Conservation (phyloP, 2,888 invertebrate genomes). For the Psylliodes chrysocephalus region DNA sequence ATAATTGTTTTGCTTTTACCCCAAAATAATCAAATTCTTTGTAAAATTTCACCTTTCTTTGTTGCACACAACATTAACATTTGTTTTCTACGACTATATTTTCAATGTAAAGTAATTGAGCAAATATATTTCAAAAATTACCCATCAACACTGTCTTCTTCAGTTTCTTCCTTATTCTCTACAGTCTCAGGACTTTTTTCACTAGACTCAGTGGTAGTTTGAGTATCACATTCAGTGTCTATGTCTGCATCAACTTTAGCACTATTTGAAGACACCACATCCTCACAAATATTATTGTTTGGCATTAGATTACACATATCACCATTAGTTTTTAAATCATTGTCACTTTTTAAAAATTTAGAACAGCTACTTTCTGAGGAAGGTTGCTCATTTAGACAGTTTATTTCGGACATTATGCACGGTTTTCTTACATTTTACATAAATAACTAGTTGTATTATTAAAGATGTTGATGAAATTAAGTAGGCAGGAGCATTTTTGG, state of each 20-base stretch:
- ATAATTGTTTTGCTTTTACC: no score
- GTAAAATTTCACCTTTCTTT: no score
- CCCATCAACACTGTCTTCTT: slow-evolving; percentile 31
- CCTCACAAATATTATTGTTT: slow-evolving; percentile 60
- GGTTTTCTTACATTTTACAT: slow-evolving; percentile 37
- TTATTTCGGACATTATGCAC: slow-evolving; percentile 43
- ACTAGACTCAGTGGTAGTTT: slow-evolving; percentile 30
- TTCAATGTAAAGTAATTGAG: no score
- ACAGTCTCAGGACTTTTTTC: slow-evolving; percentile 37
- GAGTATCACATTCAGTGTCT: slow-evolving; percentile 35
- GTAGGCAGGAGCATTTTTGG: slow-evolving; percentile 49
- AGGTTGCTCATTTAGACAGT: slow-evolving; percentile 37
- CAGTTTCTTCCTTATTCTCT: slow-evolving; percentile 25
- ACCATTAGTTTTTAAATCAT: slow-evolving; percentile 50
- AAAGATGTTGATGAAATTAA: slow-evolving; percentile 28
- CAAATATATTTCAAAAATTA: neutral
- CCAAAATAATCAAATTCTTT: no score
- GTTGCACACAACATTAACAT: no score
- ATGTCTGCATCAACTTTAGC: slow-evolving; percentile 31
- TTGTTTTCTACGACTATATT: no score
- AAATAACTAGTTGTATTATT: slow-evolving; percentile 19
- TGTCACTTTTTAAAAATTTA: slow-evolving; percentile 28
- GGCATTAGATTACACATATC: slow-evolving; percentile 53
- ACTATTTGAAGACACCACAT: slow-evolving; percentile 47
- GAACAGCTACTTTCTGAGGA: slow-evolving; percentile 38